phyloP scores from a whole-genome alignment of 2,888 invertebrate species.

The Eupithecia centaureata region DNA sequence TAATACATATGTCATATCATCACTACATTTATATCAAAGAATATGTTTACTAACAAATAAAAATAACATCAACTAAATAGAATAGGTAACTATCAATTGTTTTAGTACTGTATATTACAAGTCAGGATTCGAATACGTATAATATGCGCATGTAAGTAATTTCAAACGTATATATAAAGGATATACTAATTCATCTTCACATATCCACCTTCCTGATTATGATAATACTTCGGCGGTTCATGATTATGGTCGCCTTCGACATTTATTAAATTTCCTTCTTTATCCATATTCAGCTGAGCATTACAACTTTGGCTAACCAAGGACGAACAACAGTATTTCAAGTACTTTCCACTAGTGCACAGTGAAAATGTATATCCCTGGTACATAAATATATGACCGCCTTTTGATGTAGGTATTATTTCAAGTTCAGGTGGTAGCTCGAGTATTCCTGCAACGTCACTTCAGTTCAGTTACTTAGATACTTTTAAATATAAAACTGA shows the following conservation, averaged over 20 bases:
- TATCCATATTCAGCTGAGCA: conserved; percentile 40
- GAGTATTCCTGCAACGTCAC: conserved; percentile 1
- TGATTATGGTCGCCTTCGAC: conserved; percentile 27
- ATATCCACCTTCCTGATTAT: neutral
- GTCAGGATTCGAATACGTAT: neutral
- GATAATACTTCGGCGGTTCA: conserved; percentile 18
- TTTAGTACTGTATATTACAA: neutral
- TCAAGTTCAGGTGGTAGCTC: neutral
- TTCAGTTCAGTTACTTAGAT: neutral
- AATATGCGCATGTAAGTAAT: neutral
- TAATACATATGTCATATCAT: neutral
- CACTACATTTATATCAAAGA: neutral
- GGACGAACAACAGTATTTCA: conserved; percentile 29
- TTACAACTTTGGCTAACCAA: conserved; percentile 30
- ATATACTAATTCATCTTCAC: neutral
- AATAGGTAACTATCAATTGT: neutral
- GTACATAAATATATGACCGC: conserved; percentile 24
- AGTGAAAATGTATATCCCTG: conserved; percentile 22
- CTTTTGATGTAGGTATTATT: conserved; percentile 11
- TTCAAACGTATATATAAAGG: neutral
- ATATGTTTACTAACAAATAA: neutral
- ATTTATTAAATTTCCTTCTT: conserved; percentile 37
- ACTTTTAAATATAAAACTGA: neutral
- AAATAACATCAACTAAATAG: neutral
- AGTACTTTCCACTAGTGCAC: conserved; percentile 5